Conservation (phyloP, 53 echinoderm and acorn worm genomes). For the Pentamera pediparva region DNA sequence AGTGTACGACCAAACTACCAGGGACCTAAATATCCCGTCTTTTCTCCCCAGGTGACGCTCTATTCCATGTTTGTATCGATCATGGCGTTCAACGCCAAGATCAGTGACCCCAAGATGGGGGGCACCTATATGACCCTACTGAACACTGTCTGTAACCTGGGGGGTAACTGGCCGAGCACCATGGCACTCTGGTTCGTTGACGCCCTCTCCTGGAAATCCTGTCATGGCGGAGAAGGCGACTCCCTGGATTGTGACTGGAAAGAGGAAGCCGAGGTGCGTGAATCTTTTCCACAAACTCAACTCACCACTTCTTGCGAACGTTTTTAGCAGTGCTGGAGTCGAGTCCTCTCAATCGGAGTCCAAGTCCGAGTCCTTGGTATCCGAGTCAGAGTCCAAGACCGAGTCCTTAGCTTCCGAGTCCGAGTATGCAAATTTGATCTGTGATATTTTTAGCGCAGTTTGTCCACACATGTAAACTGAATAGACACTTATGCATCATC, state of each 20-base stretch:
- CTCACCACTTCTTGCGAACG: too few species aligned
- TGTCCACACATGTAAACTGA: too few species aligned
- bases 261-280: constrained; percentile 65
- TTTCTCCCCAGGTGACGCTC: constrained; percentile 52
- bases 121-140: constrained; percentile 97
- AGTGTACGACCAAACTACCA: too few species aligned
- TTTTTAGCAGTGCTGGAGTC: too few species aligned
- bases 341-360: too few species aligned
- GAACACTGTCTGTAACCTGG: constrained; percentile 86
- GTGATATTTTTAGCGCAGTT: too few species aligned
- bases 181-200: constrained; percentile 82
- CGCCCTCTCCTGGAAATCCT: constrained; percentile 79
- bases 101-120: constrained; percentile 85
- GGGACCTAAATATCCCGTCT: neutral
- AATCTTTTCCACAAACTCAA: too few species aligned
- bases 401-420: too few species aligned
- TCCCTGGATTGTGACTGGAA: constrained; percentile 81
- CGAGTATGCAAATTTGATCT: too few species aligned
- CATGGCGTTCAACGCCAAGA: constrained; percentile 80
- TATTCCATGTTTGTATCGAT: constrained; percentile 85
- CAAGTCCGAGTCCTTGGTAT: too few species aligned
- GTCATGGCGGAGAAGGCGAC: constrained; percentile 42
- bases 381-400: too few species aligned
- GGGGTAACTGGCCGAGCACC: constrained; percentile 92
- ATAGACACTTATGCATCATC: too few species aligned